Conservation (phyloP, 2,888 invertebrate genomes). For the Andrena bucephala region DNA sequence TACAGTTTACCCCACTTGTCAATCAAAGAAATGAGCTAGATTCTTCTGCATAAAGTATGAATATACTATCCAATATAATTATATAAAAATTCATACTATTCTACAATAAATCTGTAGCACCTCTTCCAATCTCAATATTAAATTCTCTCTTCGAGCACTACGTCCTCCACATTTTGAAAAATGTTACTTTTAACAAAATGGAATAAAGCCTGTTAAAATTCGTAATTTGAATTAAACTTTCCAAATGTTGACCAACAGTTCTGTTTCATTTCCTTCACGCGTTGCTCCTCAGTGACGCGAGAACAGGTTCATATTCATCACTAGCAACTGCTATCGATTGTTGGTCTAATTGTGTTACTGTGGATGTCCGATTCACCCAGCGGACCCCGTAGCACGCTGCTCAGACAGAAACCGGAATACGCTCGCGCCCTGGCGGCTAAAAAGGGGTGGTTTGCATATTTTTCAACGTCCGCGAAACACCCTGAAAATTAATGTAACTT, state of each 20-base stretch:
- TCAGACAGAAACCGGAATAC: conserved; percentile 77
- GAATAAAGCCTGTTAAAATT: not conserved
- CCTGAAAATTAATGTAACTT: conserved; percentile 78
- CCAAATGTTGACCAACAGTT: not conserved
- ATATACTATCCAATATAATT: too few species aligned
- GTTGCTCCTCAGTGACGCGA: conserved; percentile 22
- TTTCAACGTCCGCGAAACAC: conserved; percentile 79
- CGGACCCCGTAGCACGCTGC: conserved; percentile 73
- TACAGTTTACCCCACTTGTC: too few species aligned
- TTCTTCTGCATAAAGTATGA: too few species aligned
- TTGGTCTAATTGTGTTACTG: conserved; percentile 84
- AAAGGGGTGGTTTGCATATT: conserved; percentile 82
- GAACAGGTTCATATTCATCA: conserved; percentile 78
- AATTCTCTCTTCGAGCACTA: not conserved
- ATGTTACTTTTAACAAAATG: not conserved
- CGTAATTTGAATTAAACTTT: not conserved
- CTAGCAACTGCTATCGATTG: conserved; percentile 82
- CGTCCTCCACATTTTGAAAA: not conserved
- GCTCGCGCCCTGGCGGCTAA: conserved; percentile 78
- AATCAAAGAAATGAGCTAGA: too few species aligned
- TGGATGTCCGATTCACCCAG: conserved; percentile 82
- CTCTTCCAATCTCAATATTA: not conserved
- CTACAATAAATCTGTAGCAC: not conserved
- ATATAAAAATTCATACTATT: too few species aligned
- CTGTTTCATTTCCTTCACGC: conserved; percentile 26